These are phyloP conservation scores for Peromyscus maniculatus DNA, from an alignment of 2,113 vertebrate species.

Conservation along the genomic window DNA sequence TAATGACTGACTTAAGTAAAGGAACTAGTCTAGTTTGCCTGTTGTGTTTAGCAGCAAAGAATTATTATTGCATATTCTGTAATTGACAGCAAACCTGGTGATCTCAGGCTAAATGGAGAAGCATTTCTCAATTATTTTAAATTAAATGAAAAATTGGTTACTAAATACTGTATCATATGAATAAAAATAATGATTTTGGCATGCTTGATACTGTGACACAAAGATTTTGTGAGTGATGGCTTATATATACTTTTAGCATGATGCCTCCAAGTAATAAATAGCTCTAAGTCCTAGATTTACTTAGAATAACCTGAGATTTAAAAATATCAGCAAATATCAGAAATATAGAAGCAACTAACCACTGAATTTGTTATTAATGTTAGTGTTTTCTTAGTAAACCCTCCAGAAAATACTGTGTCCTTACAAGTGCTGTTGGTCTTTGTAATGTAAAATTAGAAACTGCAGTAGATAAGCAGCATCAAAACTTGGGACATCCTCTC, in stretches of 20 bases:
- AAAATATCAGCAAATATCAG: background rate
- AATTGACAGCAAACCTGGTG: slow-evolving; percentile 29
- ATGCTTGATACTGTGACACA: background rate
- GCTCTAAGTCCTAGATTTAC: background rate
- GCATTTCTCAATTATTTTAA: slow-evolving; percentile 35
- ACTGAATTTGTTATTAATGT: background rate
- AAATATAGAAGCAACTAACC: slow-evolving; percentile 7
- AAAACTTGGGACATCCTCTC: slow-evolving; percentile 25
- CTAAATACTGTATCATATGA: slow-evolving; percentile 18
- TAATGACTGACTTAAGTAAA: slow-evolving; percentile 47
- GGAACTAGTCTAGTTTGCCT: slow-evolving; percentile 16
- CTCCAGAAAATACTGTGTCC: background rate
- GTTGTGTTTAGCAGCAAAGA: slow-evolving; percentile 19
- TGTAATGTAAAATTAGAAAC: slow-evolving; percentile 35
- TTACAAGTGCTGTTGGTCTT: background rate
- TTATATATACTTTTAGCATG: background rate
- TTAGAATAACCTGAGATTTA: slow-evolving; percentile 18
- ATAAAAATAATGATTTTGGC: slow-evolving; percentile 39
- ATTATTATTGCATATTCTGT: background rate
- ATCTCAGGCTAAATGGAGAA: background rate
- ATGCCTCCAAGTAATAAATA: background rate
- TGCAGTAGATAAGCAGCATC: background rate
- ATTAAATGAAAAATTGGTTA: slow-evolving; percentile 49
- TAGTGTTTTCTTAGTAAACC: background rate
- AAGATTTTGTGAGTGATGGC: background rate